Base-by-base conservation (phyloP, 1,140 invertebrate species). In the Onthophagus taurus region DNA sequence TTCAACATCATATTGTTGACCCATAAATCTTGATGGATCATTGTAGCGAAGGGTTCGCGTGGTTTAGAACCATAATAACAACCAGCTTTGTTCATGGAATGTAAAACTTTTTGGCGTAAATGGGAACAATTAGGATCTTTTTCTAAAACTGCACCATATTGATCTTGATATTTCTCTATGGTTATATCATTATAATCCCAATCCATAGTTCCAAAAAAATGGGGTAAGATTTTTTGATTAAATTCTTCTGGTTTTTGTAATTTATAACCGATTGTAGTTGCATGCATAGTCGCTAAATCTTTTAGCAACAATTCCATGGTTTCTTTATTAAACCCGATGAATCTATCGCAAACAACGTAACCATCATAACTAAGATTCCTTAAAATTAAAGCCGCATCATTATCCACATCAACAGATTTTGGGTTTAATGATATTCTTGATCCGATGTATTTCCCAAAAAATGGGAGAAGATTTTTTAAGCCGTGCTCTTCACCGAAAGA, bases 11-110 rank as follows among this genome's bases (percentile, higher is more conserved):
- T 59, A 45, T 80, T 80, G 49, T 78, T 78, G 3, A 68, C 60
- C 77, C 76, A 79, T 14, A 75, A 65, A 58, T 80, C 77, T 2
- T 64, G 55, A 34, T 80, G 78, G 2, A 66, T 56, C 5, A 72
- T 62, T 0, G 68, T 69, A 0, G 66, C 67, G 58, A 67, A 77
- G 1, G 23, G 16, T 33, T 14, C 17, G 33, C 1, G 11, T 14
- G 11, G 9, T n/a, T 14, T 12, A 6, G 18, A 23, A 13, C 34
- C 18, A 21, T 31, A 13, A 33, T 20, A 34, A 7, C 0, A 61
- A 57, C 26, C 69, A 49, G 11, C 65, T 64, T 14, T 71, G 66
- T 59, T 79, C 76, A 46, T 75, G 78, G 49, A 79, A 11, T 35
- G 13, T 31, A 59, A 19, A 2, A 59, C 42, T 7, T 45, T 39